phyloP scores from a whole-genome alignment of 2,888 invertebrate genomes.

The Euclidia mi region DNA sequence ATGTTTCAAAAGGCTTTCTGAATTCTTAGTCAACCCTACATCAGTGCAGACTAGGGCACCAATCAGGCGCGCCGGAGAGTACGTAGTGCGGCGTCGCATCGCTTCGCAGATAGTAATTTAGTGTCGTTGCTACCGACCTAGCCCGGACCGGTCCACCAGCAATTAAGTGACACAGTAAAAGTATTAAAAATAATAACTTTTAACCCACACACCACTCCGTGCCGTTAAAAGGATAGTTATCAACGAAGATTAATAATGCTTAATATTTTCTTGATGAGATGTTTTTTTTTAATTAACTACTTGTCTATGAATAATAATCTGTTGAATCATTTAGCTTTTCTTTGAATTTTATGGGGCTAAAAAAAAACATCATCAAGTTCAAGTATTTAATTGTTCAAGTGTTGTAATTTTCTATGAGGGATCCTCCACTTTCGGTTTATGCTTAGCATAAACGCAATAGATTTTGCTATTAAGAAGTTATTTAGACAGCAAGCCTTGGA shows the following conservation, averaged over 20 bases:
- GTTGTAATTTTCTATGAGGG: no score
- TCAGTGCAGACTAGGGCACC: constrained; percentile 61
- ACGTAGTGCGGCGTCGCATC: constrained; percentile 73
- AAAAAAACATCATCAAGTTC: no score
- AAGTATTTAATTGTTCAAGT: no score
- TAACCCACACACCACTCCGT: constrained; percentile 38
- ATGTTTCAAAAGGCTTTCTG: no score
- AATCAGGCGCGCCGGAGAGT: constrained; percentile 68
- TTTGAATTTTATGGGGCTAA: no score
- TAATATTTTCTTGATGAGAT: constrained; percentile 7
- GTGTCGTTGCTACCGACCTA: constrained; percentile 76
- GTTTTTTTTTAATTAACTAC: no score
- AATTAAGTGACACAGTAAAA: constrained; percentile 84
- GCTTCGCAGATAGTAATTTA: constrained; percentile 79
- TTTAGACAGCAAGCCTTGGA: no score
- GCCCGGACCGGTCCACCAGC: constrained; percentile 75
- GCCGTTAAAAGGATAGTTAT: constrained; percentile 53
- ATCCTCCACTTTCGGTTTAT: no score
- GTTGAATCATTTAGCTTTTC: no score
- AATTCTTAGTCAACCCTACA: constrained; percentile 60
- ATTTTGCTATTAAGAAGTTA: no score
- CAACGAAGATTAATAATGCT: constrained; percentile 26
- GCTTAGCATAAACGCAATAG: no score
- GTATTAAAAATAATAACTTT: constrained; percentile 70
- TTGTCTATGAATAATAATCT: no score